Base-by-base conservation (phyloP, 2,797 vertebrate genomes). In the Myoxocephalus aenaeus region DNA sequence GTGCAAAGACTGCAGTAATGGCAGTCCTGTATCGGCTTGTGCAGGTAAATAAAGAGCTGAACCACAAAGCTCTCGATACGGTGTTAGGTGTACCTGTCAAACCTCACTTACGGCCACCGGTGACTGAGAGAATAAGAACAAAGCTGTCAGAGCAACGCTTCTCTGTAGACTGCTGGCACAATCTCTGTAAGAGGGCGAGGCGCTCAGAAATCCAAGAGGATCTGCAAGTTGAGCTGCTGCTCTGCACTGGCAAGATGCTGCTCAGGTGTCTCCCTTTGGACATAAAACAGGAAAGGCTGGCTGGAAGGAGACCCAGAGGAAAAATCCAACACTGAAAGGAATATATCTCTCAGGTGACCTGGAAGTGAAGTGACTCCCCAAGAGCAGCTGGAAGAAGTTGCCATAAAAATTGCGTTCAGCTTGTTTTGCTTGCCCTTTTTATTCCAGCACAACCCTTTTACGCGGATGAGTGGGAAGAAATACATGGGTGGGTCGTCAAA, bases 131-230 rank as follows among this genome's bases (percentile, higher is more conserved):
- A 75, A 75, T 44, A 70, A 73, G 64, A 81, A 86, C 61, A 86
- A 63, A 82, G 76, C 58, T 82, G 71, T 77, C 80, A 73, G 67
- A 74, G 42, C 38, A 70, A 68, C 56, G 75, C 59, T 71, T 70
- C 69, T 86, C 78, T 73, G 66, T 81, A 65, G 73, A 51, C 75
- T 82, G 58, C 73, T 73, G 79, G 69, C 82, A 77, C 64, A 73
- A 69, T 80, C 65, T 65, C 70, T 70, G 63, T 67, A 67, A 73
- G 83, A 79, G 77, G 58, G 64, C 7, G 32, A 79, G 73, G 77
- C n/a, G 56, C 25, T 73, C 50, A 25, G 58, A 85, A 86, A 81
- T 88, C 87, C 83, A 85, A 81, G 73, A 81, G 65, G 84, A 78
- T 59, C 74, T 69, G 66, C 25, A 75, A 82, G 77, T 61, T 81